Base-by-base conservation (phyloP, 1,140 invertebrate genomes). In the Ditylenchus dipsaci region DNA sequence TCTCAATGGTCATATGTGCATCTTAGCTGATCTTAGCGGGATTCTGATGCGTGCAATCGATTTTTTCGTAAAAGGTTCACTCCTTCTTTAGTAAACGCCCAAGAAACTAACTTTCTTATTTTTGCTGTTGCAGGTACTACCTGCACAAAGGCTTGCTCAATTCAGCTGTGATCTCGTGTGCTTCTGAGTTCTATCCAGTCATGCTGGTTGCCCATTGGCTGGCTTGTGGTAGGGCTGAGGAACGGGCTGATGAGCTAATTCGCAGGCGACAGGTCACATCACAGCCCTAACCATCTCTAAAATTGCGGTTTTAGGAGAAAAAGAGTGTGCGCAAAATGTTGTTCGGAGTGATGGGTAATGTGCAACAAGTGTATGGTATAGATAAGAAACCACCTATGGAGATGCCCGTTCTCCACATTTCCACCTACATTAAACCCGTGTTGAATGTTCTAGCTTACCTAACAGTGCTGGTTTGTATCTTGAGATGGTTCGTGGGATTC, bases 121-220 rank as follows among this genome's bases (percentile, higher is more conserved):
- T 73, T 43, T 13, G 23, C 23, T 74, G 15, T 19, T 19, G 9
- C 9, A 67, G 76, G 76, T 82, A 82, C 60, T 82, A 82, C 63
- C 64, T 82, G 23, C 83, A 82, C 73, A 82, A 82, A 65, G 80
- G 80, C 19, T 53, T 82, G 21, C 65, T 82, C 9, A 78, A 72
- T 59, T 69, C 74, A 13, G 72, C 81, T 1, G 76, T 83, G 58
- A 82, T 83, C 49, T 79, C 81, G 7, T 82, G 80, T 73, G 80
- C 80, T 23, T 82, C 80, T 62, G 80, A 82, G 69, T 82, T 83
- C 65, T 82, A 83, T 67, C 80, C 80, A 8, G 81, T 82, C 27
- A 65, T 82, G 38, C 49, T 82, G 21, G 78, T 82, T 47, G 77
- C 80, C 1, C 79, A 82, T 70, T 82, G 80, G 80, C 66, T 82